phyloP scores from a whole-genome alignment of 1,140 invertebrate species.

The Bradysia coprophila region DNA sequence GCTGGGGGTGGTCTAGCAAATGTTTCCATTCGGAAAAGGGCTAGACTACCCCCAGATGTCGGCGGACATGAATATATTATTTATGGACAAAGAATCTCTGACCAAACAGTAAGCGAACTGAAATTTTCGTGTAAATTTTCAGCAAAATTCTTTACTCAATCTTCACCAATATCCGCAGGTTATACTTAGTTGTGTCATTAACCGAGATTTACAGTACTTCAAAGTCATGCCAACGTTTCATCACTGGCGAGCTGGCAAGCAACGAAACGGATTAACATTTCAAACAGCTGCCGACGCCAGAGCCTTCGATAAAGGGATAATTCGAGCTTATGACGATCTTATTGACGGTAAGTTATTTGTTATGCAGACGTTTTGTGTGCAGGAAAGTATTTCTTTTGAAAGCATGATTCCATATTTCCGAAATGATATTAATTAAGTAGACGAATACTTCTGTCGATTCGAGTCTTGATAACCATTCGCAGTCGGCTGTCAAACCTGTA shows the following conservation, averaged over 20 bases:
- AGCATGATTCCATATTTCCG: too few relatives aligned
- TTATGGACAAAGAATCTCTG: conserved; percentile 75
- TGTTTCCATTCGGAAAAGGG: conserved; percentile 65
- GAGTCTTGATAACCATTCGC: too few relatives aligned
- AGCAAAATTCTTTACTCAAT: too few relatives aligned
- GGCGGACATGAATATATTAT: conserved; percentile 66
- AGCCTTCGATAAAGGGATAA: conserved; percentile 84
- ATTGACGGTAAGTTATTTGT: conserved; percentile 62
- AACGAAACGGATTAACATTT: conserved; percentile 89
- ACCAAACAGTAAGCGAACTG: conserved; percentile 59
- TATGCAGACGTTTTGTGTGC: too few relatives aligned
- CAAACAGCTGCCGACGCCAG: conserved; percentile 83
- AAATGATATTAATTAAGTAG: too few relatives aligned
- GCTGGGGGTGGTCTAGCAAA: conserved; percentile 84
- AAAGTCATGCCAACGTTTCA: conserved; percentile 97
- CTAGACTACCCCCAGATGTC: conserved; percentile 25
- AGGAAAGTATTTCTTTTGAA: too few relatives aligned
- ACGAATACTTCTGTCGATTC: too few relatives aligned
- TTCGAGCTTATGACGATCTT: conserved; percentile 76
- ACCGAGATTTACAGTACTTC: conserved; percentile 92
- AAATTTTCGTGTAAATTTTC: neutral
- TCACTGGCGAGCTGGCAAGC: conserved; percentile 90
- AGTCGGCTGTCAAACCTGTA: too few relatives aligned
- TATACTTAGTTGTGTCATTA: conserved; percentile 85
- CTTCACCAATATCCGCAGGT: conserved; percentile 50